A percentile compares a stretch with the other conserved stretches of the same genome.
phyloP scores from a whole-genome alignment of 1,140 invertebrate genomes.

The Tribolium castaneum region DNA sequence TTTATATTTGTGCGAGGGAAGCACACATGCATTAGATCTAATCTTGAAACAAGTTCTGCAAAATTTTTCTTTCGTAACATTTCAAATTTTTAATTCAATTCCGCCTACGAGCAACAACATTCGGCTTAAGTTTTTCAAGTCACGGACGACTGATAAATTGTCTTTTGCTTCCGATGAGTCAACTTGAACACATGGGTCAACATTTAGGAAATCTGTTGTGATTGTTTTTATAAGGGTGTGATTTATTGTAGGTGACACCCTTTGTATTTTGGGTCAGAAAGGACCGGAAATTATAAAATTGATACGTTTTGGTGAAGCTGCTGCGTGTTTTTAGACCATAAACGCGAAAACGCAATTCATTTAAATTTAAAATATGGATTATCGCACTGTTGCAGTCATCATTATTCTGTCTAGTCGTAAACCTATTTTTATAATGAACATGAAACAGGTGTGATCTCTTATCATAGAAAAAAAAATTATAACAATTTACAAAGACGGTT shows the following conservation, averaged over 20 bases:
- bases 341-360: too few relatives aligned
- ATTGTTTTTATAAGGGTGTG: slow-evolving; percentile 43
- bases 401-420: too few relatives aligned
- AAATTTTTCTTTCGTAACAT: background rate
- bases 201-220: slow-evolving; percentile 36
- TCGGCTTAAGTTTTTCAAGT: background rate
- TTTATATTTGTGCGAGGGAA: background rate
- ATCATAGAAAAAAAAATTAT: too few relatives aligned
- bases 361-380: too few relatives aligned
- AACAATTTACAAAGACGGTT: too few relatives aligned
- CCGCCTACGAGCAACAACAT: background rate
- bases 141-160: slow-evolving; percentile 39
- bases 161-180: slow-evolving; percentile 41
- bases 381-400: too few relatives aligned
- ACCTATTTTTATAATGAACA: too few relatives aligned
- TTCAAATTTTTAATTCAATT: background rate
- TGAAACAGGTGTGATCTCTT: too few relatives aligned
- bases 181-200: slow-evolving; percentile 8
- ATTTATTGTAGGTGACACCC: slow-evolving; percentile 36
- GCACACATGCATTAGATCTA: background rate
- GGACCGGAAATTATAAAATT: background rate
- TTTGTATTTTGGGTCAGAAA: background rate
- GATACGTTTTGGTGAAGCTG: background rate
- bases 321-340: too few relatives aligned
- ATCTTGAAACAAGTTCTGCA: background rate